Base-by-base conservation (phyloP, 2,888 invertebrate genomes). In the Unio delphinus region DNA sequence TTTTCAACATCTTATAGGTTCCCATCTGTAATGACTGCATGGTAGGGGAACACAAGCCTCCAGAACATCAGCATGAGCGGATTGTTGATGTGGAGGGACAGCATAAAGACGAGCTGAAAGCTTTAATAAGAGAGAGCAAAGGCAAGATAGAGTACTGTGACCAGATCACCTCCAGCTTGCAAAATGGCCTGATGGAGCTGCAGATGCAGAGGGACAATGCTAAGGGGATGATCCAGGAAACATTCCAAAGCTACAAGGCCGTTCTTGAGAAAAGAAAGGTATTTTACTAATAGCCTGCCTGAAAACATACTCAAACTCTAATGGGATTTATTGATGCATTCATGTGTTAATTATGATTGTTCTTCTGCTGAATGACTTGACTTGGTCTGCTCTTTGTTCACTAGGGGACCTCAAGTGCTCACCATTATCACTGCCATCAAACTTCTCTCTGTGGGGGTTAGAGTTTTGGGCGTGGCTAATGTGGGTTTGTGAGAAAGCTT, bases 21-120 rank as follows among this genome's bases (percentile, higher is more conserved):
- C 94, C 95, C 45, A 94, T 95, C 75, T 97, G 97, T 91, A 94
- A 94, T 83, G 96, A 97, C 90, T 97, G 97, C 90, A 92, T 95
- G 77, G 93, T 95, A 75, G 92, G 93, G 57, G 95, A 95, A 75
- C 97, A 97, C 89, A 95, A 95, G 90, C 94, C 94, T 62, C 92
- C 93, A 23, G 94, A 94, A 62, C 96, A 97, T 91, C 94, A 94
- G 82, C 95, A 94, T 86, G 96, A 97, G 89, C 93, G 95, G 72
- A 93, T 96, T 78, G 92, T 93, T 34, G 95, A 95, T 86, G 95
- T 95, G 18, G 96, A 96, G 86, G 93, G 93, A 67, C 92, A 93
- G 68, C 93, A 95, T 67, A 93, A 95, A 65, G 93, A 94, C 69
- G 95, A 96, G 88, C 91, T 97, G 74, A 92, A 94, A 79, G 93